Evolutionary conservation across 2,888 invertebrate species (phyloP), one percentile per base, ranked within the genome.

Genomic region (Lamellibrachia satsuma): DNA sequence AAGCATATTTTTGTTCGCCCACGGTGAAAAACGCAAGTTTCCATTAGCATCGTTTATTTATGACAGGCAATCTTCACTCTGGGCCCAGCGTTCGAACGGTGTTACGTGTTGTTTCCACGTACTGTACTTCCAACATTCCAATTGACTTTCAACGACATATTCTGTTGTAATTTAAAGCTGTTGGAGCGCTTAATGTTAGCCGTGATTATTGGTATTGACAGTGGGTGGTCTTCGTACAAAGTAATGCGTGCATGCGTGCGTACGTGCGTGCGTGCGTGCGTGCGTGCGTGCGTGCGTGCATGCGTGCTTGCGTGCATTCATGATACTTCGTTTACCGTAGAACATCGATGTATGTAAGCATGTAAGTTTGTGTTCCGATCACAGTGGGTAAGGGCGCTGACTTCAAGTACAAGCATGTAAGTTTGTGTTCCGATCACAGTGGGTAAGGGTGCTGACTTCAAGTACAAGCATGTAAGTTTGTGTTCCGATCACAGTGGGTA

Each of bases 11-110:
- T 75, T 22, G 15, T 75, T 75, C 22, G 75, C 75, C 75, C 15
- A 75, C 75, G 22, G 15, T 75, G 75, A 75, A 75, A 75, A 75
- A 75, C 75, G 75, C 75, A 6, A 15, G 22, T 11, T 75, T 75
- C 75, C 75, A 75, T 75, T 75, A 75, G 75, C 75, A 75, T 75
- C 15, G 75, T 75, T 75, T 75, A 75, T 75, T 75, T 22, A 75
- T 75, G 75, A n/a, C 75, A 3, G 15, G 75, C 75, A 75, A 75
- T 75, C 75, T 75, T 75, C 75, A 75, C 22, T 15, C 75, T 75
- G 75, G 22, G 75, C n/a, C 22, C 75, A 75, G n/a, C 75, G 75
- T 75, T 75, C 15, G 75, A 15, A 11, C 11, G 15, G 22, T 75
- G 22, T 75, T 75, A 75, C 75, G 75, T 22, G 75, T 75, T 22